Evolutionary conservation across 2,888 invertebrate species (phyloP).

Genomic region (Shargacucullia verbasci): DNA sequence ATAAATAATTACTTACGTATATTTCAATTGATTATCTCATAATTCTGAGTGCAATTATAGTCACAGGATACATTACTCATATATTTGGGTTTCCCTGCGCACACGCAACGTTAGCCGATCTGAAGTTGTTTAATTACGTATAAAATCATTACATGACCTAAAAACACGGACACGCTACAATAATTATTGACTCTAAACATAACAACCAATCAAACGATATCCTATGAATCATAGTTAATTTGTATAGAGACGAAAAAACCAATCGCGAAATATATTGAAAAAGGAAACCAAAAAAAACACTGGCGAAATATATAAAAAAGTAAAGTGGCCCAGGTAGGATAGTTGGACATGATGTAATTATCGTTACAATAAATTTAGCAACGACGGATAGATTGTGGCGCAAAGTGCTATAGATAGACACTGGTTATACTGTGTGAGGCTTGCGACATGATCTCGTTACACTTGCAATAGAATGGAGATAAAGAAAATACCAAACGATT

Average conservation of each 20-base stretch:
- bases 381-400: conserved; percentile 17
- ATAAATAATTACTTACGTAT: no score
- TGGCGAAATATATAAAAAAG: conserved; percentile 6
- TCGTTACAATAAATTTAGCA: conserved; percentile 12
- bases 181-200: conserved; percentile 22
- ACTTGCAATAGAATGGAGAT: conserved; percentile 10
- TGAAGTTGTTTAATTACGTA: conserved; percentile 3
- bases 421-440: neutral
- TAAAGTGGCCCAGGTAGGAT: neutral
- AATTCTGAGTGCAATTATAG: neutral
- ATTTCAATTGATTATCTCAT: neutral
- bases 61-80: conserved; percentile 27
- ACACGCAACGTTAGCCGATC: conserved; percentile 19
- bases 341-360: conserved; percentile 5
- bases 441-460: conserved; percentile 2
- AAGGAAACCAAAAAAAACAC: neutral
- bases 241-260: conserved; percentile 8
- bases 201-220: conserved; percentile 4
- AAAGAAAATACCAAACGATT: conserved; percentile 7
- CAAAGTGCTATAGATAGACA: neutral
- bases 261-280: conserved; percentile 19
- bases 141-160: conserved; percentile 8
- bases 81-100: conserved; percentile 14
- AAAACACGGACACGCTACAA: conserved; percentile 29
- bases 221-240: conserved; percentile 26